These are phyloP conservation scores for Zosterops pallidus DNA, from an alignment of 2,113 vertebrate species.

Conservation along the genomic window DNA sequence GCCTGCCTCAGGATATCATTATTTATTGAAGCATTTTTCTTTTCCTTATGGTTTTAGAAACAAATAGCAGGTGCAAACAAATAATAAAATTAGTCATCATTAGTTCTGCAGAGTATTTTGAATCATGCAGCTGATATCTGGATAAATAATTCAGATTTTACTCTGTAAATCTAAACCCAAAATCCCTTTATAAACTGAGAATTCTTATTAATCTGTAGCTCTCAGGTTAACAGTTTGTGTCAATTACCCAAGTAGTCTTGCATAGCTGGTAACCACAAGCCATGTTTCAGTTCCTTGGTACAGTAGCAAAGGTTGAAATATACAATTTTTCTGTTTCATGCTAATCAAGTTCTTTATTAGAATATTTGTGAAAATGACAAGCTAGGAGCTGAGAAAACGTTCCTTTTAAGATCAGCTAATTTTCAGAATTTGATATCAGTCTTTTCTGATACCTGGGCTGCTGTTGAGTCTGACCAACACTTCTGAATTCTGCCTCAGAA, in stretches of 20 bases:
- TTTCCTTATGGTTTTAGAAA: slow-evolving; percentile 22
- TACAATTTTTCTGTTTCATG: neutral
- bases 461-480: neutral
- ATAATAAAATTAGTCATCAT: slow-evolving; percentile 22
- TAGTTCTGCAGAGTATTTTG: slow-evolving; percentile 1
- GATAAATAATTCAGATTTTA: slow-evolving; percentile 34
- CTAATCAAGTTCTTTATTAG: neutral
- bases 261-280: neutral
- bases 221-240: neutral
- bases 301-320: neutral
- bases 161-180: neutral
- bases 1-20: slow-evolving; percentile 14
- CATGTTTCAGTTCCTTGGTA: neutral
- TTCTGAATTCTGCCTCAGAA: neutral
- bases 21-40: slow-evolving; percentile 39
- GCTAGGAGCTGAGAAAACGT: neutral
- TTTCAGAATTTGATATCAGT: neutral
- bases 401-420: neutral
- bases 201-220: neutral
- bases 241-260: neutral
- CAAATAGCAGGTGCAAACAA: slow-evolving; percentile 30
- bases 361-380: neutral
- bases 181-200: neutral
- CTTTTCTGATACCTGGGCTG: neutral
- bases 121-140: neutral